Evolutionary conservation across 2,888 invertebrate genomes (phyloP).

Genomic region (Metalampra italica): DNA sequence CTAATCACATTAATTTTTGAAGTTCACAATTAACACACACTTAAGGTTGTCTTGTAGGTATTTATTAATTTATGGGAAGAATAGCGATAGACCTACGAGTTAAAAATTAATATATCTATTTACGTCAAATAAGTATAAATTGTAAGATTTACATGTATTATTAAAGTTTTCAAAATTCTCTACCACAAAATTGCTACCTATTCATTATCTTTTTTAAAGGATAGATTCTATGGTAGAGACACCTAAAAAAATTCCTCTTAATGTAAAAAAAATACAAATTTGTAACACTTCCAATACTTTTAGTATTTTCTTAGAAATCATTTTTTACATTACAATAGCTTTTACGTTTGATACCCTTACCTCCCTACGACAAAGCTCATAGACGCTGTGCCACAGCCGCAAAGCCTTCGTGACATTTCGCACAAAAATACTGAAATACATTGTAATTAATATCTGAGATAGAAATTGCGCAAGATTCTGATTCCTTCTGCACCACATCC

Average conservation of each 20-base stretch:
- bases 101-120: slow-evolving; percentile 19
- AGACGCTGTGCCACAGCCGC: slow-evolving; percentile 57
- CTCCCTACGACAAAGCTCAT: slow-evolving; percentile 73
- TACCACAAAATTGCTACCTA: too few relatives aligned
- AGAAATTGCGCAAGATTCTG: slow-evolving; percentile 28
- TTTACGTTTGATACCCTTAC: slow-evolving; percentile 67
- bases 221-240: background rate
- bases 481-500: too few relatives aligned
- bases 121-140: slow-evolving; percentile 5
- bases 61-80: slow-evolving; percentile 34
- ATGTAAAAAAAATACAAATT: slow-evolving; percentile 65
- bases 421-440: slow-evolving; percentile 40
- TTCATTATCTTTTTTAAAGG: too few relatives aligned
- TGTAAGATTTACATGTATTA: slow-evolving; percentile 22
- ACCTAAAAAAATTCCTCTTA: background rate
- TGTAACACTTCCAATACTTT: slow-evolving; percentile 75
- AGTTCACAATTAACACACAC: slow-evolving; percentile 51
- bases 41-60: slow-evolving; percentile 27
- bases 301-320: slow-evolving; percentile 68
- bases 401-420: slow-evolving; percentile 43
- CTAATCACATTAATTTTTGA: slow-evolving; percentile 51
- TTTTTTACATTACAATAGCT: slow-evolving; percentile 62
- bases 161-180: background rate
- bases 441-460: slow-evolving; percentile 59
- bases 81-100: slow-evolving; percentile 35